Percentiles rank a stretch among this genome's conserved stretches.
These are phyloP conservation scores for Zaprionus africanus DNA, from an alignment of 1,140 invertebrate genomes.

Conservation along the genomic window DNA sequence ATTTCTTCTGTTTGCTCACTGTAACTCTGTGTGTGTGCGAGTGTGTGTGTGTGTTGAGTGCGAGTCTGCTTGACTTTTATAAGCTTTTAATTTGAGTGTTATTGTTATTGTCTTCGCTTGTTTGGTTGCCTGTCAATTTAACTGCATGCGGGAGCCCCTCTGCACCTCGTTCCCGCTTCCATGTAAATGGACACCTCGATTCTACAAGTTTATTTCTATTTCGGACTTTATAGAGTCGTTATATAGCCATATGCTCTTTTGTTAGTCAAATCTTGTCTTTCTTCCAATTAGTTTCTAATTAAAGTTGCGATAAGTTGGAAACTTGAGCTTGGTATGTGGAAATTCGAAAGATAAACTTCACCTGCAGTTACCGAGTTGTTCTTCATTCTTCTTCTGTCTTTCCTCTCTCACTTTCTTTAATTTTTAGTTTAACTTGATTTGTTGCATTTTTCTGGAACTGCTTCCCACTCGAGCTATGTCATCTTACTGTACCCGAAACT, in stretches of 20 bases:
- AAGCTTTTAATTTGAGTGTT: slow-evolving; percentile 79
- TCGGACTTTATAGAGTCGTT: slow-evolving; percentile 37
- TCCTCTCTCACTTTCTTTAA: neutral
- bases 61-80: slow-evolving; percentile 64
- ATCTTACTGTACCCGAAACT: slow-evolving; percentile 13
- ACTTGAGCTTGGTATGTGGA: slow-evolving; percentile 10
- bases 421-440: neutral
- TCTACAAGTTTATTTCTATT: slow-evolving; percentile 8
- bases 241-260: slow-evolving; percentile 28
- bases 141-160: slow-evolving; percentile 48
- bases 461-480: slow-evolving; percentile 21
- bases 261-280: slow-evolving; percentile 57
- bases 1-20: slow-evolving; percentile 38
- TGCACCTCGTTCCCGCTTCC: neutral
- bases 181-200: slow-evolving; percentile 64
- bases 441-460: slow-evolving; percentile 2
- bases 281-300: slow-evolving; percentile 75
- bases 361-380: neutral
- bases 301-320: slow-evolving; percentile 55
- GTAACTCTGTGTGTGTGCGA: slow-evolving; percentile 1
- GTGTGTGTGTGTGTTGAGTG: slow-evolving; percentile 6
- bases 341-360: neutral
- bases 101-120: slow-evolving; percentile 59
- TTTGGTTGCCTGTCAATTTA: slow-evolving; percentile 46
- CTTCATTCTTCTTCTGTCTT: neutral